phyloP scores from a whole-genome alignment of 2,888 invertebrate genomes.

The Resseliella maxima region DNA sequence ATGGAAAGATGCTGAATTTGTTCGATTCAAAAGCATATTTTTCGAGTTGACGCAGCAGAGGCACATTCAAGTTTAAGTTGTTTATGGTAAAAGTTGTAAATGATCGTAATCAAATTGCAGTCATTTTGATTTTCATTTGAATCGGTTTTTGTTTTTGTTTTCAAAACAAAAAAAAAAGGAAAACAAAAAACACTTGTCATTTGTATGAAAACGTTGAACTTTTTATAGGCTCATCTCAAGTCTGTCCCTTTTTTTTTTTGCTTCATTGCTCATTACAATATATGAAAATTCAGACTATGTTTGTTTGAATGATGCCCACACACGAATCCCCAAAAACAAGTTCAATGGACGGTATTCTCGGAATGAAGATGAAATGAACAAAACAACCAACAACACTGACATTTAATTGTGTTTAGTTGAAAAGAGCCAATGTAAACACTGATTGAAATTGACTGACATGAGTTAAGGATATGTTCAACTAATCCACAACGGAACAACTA shows the following conservation, averaged over 20 bases:
- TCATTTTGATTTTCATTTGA: slow-evolving; percentile 20
- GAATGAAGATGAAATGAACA: not conserved
- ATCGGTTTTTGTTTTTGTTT: slow-evolving; percentile 3
- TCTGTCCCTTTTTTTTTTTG: not conserved
- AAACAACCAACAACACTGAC: not conserved
- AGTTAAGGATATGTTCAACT: not conserved
- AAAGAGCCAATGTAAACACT: not conserved
- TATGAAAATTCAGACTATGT: not conserved
- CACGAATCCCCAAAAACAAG: not conserved
- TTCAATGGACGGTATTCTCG: not conserved
- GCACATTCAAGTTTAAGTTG: not conserved
- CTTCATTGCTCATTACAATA: not conserved
- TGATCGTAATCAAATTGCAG: slow-evolving; percentile 43
- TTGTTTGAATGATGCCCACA: not conserved
- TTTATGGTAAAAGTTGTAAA: slow-evolving; percentile 38
- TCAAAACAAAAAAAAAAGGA: not conserved
- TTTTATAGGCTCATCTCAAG: not conserved
- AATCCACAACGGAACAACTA: not conserved
- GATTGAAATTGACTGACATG: slow-evolving; percentile 26
- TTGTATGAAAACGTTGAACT: not conserved
- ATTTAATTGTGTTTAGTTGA: not conserved
- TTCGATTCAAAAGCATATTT: not conserved
- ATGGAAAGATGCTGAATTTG: too few species aligned
- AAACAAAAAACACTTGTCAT: not conserved
- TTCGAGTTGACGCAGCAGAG: not conserved